phyloP scores from a whole-genome alignment of 2,888 invertebrate species.

The Copidosoma aretas region DNA sequence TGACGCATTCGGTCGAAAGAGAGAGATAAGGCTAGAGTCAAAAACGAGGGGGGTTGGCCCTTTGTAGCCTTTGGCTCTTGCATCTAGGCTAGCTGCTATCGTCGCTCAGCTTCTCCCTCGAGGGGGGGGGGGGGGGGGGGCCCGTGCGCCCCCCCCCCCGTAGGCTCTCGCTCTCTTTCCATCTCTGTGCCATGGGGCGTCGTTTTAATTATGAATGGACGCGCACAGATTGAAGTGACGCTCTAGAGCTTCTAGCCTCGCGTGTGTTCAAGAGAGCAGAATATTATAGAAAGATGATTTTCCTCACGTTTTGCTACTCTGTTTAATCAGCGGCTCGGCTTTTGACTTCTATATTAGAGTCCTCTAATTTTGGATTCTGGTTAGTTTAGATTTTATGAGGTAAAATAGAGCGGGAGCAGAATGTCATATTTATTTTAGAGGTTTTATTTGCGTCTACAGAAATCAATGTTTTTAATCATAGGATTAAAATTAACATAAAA shows the following conservation, averaged over 20 bases:
- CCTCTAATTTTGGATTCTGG: too few species aligned
- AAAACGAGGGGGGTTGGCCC: slow-evolving; percentile 19
- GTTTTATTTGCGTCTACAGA: too few species aligned
- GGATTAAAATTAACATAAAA: too few species aligned
- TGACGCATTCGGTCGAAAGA: slow-evolving; percentile 25
- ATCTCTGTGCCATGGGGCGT: slow-evolving; percentile 27
- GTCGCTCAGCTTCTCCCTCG: neutral
- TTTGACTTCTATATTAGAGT: neutral
- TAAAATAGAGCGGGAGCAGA: too few species aligned
- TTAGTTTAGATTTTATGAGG: too few species aligned
- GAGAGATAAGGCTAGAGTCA: slow-evolving; percentile 34
- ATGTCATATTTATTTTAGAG: too few species aligned
- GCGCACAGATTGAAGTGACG: slow-evolving; percentile 30
- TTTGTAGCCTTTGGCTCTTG: slow-evolving; percentile 21
- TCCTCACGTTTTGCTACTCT: neutral
- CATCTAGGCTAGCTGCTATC: neutral
- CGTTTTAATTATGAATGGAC: slow-evolving; percentile 40
- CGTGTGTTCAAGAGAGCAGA: neutral
- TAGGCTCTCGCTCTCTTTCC: neutral
- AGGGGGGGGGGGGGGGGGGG: neutral
- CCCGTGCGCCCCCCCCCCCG: too few species aligned
- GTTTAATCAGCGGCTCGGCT: neutral
- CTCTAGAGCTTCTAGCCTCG: neutral
- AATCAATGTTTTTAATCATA: too few species aligned
- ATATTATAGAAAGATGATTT: neutral